These are phyloP conservation scores for Ophraella communa DNA, from an alignment of 2,888 invertebrate genomes.

Conservation along the genomic window DNA sequence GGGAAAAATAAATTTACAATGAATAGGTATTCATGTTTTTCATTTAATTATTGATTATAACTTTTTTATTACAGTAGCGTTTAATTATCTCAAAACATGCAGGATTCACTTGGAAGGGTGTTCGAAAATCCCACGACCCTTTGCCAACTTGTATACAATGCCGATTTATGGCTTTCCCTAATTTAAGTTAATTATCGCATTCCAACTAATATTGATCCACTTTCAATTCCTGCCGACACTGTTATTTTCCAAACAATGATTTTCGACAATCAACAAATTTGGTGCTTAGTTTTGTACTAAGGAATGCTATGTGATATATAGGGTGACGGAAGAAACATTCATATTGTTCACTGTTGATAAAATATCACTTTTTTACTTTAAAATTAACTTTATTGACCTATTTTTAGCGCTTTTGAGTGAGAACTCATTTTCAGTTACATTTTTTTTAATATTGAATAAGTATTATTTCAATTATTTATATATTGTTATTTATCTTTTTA, in stretches of 20 bases:
- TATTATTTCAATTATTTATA: too few relatives aligned
- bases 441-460: too few relatives aligned
- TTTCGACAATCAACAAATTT: conserved; percentile 9
- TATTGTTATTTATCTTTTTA: too few relatives aligned
- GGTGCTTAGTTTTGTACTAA: not conserved
- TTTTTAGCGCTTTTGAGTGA: too few relatives aligned
- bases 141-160: conserved; percentile 12
- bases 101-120: conserved; percentile 2
- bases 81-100: not conserved
- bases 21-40: too few relatives aligned
- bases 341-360: too few relatives aligned
- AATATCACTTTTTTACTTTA: too few relatives aligned
- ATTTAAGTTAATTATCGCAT: conserved; percentile 27
- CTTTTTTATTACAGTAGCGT: not conserved
- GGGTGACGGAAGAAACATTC: too few relatives aligned
- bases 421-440: too few relatives aligned
- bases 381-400: too few relatives aligned
- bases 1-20: too few relatives aligned
- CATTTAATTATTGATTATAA: not conserved
- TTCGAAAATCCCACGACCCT: not conserved
- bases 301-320: not conserved
- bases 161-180: conserved; percentile 21
- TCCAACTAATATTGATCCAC: conserved; percentile 18
- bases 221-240: not conserved
- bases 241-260: conserved; percentile 17